These are phyloP conservation scores for Lepilemur ruficaudatus DNA, from an alignment of 2,797 vertebrate genomes.

Conservation along the genomic window DNA sequence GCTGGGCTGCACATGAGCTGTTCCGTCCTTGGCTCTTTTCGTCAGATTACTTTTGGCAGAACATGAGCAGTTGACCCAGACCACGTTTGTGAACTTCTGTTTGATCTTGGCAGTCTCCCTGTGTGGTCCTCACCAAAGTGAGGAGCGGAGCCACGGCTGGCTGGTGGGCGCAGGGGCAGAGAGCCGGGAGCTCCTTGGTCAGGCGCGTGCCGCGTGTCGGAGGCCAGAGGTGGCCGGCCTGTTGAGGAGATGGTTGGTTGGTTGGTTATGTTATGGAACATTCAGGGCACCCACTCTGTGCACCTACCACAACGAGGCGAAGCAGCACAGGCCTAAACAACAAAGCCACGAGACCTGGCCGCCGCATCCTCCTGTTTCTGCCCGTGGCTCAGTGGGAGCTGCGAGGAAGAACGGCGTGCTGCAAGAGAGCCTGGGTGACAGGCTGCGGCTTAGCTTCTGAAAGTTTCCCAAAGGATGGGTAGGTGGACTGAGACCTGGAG, in stretches of 20 bases:
- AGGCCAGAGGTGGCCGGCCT: neutral
- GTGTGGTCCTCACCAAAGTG: rapidly evolving
- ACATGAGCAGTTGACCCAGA: rapidly evolving
- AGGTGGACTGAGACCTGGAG: neutral
- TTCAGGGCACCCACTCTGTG: neutral
- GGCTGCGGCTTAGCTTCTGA: neutral
- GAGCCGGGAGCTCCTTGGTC: neutral
- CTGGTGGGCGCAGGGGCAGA: too few species aligned
- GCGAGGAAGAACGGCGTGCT: neutral
- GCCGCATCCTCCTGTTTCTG: neutral
- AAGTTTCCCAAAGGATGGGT: neutral
- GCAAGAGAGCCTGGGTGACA: rapidly evolving
- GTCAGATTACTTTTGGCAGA: neutral
- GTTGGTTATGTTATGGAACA: too few species aligned
- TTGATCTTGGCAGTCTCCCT: rapidly evolving
- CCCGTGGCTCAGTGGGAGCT: neutral
- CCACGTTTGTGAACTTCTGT: rapidly evolving
- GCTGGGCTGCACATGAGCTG: rapidly evolving
- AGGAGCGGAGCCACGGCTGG: neutral
- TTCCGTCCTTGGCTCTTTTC: neutral
- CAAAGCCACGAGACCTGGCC: too few species aligned
- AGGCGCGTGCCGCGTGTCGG: rapidly evolving
- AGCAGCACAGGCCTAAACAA: neutral
- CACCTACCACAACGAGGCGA: rapidly evolving
- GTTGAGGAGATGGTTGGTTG: neutral